Base-by-base conservation (phyloP, 2,113 vertebrate species). In the Myotis davidii region DNA sequence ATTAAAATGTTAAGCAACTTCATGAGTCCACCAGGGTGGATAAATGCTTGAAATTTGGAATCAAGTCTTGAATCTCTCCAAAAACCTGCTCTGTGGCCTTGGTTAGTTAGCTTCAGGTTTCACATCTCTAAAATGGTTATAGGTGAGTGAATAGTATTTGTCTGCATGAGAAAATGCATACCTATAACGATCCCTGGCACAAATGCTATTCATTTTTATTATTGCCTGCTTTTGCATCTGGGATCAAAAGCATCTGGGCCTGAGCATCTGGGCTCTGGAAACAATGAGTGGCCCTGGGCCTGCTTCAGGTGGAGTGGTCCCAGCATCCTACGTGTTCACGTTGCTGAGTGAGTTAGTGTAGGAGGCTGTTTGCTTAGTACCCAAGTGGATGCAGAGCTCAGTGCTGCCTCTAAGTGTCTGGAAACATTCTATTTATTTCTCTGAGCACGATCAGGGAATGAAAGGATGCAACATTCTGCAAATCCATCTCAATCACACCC, bases 1-100 rank as follows among this genome's bases (percentile, higher is more conserved):
- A 70, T 65, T 76, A 59, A 56, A 77, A 79, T 10, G 54, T 45
- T 32, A 83, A 91, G 37, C 42, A 89, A 69, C 45, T 94, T 87
- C 25, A 67, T 37, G 12, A 14, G 70, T 48, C 32, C 32, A 34
- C 2, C 11, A 32, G 6, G 11, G 9, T 34, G 81, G 42, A 64
- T 73, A 91, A 77, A 54, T 76, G 12, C 17, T 61, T 81, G 42
- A 20, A 14, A 69, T 83, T 12, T 78, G 32, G 6, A 77, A 7
- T 42, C n/a, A 74, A 73, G 48, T 29, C 9, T 77, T 34, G 56
- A 97, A 65, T 93, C 21, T 18, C 32, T 86, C 61, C 39, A 83
- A 48, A 94, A 94, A 6, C 20, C 20, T 45, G 37, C 23, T 86
- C 29, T 72, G 39, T 87, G 50, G 34, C 21, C 21, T 74, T 42